phyloP scores from a whole-genome alignment of 2,797 vertebrate genomes.

The Simalia tracyae region DNA sequence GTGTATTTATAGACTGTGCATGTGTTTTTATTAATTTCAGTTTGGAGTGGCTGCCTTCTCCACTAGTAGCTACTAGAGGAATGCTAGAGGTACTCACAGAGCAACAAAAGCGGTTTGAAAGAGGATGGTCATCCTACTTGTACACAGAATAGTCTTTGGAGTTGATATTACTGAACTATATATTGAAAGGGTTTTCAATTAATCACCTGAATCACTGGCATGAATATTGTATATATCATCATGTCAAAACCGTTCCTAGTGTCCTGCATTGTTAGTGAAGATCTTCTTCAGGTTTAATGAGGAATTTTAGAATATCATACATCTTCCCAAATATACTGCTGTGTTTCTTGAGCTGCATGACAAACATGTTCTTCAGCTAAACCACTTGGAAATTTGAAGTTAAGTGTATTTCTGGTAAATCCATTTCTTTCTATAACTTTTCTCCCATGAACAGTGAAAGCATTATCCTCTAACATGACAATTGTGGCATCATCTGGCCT shows the following conservation, averaged over 20 bases:
- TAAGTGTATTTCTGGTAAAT: not conserved
- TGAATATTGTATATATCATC: not conserved
- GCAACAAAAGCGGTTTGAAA: not conserved
- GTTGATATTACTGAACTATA: not conserved
- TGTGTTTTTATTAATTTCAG: not conserved
- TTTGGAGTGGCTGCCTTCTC: not conserved
- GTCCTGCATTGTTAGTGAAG: not conserved
- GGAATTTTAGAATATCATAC: not conserved
- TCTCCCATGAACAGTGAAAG: not conserved
- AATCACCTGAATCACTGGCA: not conserved
- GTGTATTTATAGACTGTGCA: not conserved
- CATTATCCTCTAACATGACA: not conserved
- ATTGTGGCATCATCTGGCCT: not conserved
- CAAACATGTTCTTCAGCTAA: not conserved
- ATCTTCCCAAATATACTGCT: not conserved
- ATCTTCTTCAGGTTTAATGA: not conserved
- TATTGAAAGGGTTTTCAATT: not conserved
- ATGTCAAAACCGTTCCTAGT: not conserved
- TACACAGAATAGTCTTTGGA: not conserved
- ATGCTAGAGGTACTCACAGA: not conserved
- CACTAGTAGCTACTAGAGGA: not conserved
- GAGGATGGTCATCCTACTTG: not conserved
- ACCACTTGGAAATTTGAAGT: not conserved
- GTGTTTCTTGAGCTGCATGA: not conserved
- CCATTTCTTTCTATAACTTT: not conserved